Evolutionary conservation across 1,140 invertebrate species (phyloP).

Genomic region (Dreissena rostriformis): DNA sequence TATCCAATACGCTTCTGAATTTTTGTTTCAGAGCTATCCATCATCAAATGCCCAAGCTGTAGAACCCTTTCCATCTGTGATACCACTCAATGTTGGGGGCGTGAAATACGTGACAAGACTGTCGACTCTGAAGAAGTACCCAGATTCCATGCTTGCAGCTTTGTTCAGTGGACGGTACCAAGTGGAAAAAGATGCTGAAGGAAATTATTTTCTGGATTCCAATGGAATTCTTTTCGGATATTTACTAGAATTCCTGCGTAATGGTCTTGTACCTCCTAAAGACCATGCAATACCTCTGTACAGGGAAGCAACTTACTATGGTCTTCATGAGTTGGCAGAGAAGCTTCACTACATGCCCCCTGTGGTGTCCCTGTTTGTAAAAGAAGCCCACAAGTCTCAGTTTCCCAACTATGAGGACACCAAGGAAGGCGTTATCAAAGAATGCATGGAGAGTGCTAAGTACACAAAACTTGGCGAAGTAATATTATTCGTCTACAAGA

Average conservation of each 20-base stretch:
- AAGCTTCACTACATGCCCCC: constrained; percentile 70
- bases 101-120: constrained; percentile 76
- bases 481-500: constrained; percentile 72
- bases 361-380: constrained; percentile 67
- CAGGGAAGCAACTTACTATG: constrained; percentile 76
- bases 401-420: constrained; percentile 73
- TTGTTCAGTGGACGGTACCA: constrained; percentile 79
- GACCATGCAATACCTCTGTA: constrained; percentile 69
- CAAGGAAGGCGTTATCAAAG: constrained; percentile 67
- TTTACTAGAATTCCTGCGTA: constrained; percentile 75
- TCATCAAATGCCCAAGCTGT: background rate
- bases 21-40: too few relatives aligned
- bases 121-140: constrained; percentile 76
- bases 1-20: too few relatives aligned
- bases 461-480: constrained; percentile 72
- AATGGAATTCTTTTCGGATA: constrained; percentile 74
- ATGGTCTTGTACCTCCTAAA: constrained; percentile 72
- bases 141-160: constrained; percentile 80
- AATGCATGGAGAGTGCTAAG: constrained; percentile 72
- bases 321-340: constrained; percentile 71
- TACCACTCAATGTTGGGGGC: constrained; percentile 79
- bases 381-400: constrained; percentile 71
- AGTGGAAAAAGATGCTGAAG: constrained; percentile 77
- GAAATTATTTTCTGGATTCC: constrained; percentile 77
- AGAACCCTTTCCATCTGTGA: constrained; percentile 68